phyloP scores from a whole-genome alignment of 2,797 vertebrate species.

The Parotocinclus haroldoi region DNA sequence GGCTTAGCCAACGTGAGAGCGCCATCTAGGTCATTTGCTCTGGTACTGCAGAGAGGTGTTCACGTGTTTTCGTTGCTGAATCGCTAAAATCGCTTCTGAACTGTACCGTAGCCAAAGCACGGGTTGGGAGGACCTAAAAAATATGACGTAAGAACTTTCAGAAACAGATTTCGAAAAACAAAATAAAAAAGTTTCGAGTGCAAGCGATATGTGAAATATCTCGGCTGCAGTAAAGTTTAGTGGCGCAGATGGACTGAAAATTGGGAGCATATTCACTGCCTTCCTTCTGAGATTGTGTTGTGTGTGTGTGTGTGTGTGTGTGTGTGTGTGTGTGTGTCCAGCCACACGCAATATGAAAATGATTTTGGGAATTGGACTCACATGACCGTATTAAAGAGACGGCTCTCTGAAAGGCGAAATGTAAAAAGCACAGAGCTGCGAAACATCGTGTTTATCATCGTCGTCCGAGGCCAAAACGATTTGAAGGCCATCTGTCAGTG shows the following conservation, averaged over 20 bases:
- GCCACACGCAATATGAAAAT: slow-evolving; percentile 38
- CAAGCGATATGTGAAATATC: slow-evolving; percentile 30
- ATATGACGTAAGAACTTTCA: no score
- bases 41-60: slow-evolving; percentile 69
- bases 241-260: slow-evolving; percentile 42
- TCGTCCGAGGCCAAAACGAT: slow-evolving; percentile 17
- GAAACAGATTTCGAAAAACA: slow-evolving; percentile 12
- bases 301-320: slow-evolving; percentile 7
- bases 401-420: slow-evolving; percentile 38
- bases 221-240: slow-evolving; percentile 40
- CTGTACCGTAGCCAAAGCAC: no score
- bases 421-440: slow-evolving; percentile 16
- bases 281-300: slow-evolving; percentile 24
- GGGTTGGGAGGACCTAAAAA: no score
- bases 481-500: slow-evolving; percentile 15
- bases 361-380: slow-evolving; percentile 26
- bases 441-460: slow-evolving; percentile 31
- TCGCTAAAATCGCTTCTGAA: no score
- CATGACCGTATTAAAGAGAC: slow-evolving; percentile 23
- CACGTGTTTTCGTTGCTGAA: no score
- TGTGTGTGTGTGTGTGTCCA: neutral
- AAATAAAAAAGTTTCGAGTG: slow-evolving; percentile 4
- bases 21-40: slow-evolving; percentile 77
- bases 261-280: slow-evolving; percentile 37
- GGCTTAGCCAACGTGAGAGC: slow-evolving; percentile 79